Evolutionary conservation across 2,888 invertebrate genomes (phyloP), one percentile per base, ranked within the genome.

Genomic region (Lordiphosa fenestrarum): DNA sequence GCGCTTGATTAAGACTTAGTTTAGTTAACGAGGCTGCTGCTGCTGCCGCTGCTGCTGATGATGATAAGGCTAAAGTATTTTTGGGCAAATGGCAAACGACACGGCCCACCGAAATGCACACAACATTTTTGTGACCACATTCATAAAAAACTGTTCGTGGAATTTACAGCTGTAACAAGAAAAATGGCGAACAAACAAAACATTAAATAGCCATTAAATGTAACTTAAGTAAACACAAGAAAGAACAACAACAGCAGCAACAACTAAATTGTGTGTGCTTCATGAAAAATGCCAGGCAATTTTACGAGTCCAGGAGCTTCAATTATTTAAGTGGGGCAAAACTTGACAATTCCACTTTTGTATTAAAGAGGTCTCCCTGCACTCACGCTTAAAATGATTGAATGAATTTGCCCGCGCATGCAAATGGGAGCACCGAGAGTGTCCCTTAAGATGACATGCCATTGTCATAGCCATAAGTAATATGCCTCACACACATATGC

Each of bases 271-370:
- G 15, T 15, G 15, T 2, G 15, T 15, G n/a, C n/a, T 15, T 15
- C 15, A 15, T 15, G 15, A 46, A 41, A 9, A 49, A 30, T 19
- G 44, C 36, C 50, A 42, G 25, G 21, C 64, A 77, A 77, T 74
- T 74, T 67, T 49, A 77, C 81, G 67, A 36, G 54, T 10, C 19
- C 52, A 44, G 47, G 46, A 47, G 58, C 71, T 67, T 70, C 81
- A 73, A 70, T 81, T 81, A 81, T 73, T 70, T 60, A 39, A 46
- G 52, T 61, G 30, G 30, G 53, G 47, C 23, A 33, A 6, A 25
- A 41, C 13, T 6, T 2, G 39, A 25, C n/a, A 10, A 15, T 6
- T 23, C 15, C 15, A 15, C 15, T 15, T 5, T 23, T 6, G 23
- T 5, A 5, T 23, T 23, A 6, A 23, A 23, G 23, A 23, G 6